Base-by-base conservation (phyloP, 1,140 invertebrate genomes). In the Drosophila triauraria region DNA sequence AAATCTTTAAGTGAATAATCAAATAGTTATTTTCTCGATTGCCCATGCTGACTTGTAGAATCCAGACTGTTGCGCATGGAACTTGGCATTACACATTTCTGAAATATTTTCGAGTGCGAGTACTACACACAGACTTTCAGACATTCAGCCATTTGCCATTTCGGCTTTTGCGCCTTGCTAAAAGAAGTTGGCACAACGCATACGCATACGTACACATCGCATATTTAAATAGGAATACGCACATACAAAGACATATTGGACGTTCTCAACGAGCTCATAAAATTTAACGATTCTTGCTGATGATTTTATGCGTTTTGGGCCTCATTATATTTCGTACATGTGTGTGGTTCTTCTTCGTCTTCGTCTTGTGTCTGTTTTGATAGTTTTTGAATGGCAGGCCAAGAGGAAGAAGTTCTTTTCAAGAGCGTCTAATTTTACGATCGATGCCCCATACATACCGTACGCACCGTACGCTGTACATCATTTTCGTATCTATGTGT, bases 231-330 rank as follows among this genome's bases (percentile, higher is more conserved):
- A 32, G 17, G 40, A 40, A 32, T 32, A 25, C 57, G 38, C 30
- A 50, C 38, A 64, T 53, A 65, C 62, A 53, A 70, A 70, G 62
- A 68, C 48, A 67, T 67, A 70, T 70, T 51, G 63, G 54, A 60
- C 38, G 68, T 71, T 74, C 68, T 60, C 70, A 72, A 74, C 50
- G 58, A 76, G 74, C 71, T 46, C 65, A 78, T 78, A 62, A 70
- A 78, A 71, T 78, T 78, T 78, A 70, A 78, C 77, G 42, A 42
- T 68, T 69, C 75, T 76, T 78, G 75, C 76, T 78, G 76, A 78
- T 78, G 76, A 78, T 78, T 78, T 78, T 78, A 78, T 78, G 65
- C 75, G 75, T 78, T 78, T 78, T 78, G 75, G 64, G 74, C 54
- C 57, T 70, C 75, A 62, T 78, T 78, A 78, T 74, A 74, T 59